phyloP scores from a whole-genome alignment of 2,113 vertebrate genomes.

The Cyphomyrus plagiostoma region DNA sequence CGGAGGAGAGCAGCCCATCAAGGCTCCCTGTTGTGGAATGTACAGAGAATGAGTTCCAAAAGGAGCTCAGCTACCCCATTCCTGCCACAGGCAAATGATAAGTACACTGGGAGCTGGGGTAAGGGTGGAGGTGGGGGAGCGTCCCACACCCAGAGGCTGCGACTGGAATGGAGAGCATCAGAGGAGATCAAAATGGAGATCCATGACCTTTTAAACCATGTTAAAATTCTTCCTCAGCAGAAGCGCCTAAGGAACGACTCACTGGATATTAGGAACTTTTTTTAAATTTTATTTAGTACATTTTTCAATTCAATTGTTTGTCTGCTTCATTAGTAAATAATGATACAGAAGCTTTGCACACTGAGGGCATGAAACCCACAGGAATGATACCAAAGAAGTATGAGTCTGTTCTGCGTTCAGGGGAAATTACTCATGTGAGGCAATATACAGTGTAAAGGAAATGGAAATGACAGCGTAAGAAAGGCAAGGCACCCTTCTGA shows the following conservation, averaged over 20 bases:
- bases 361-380: background rate
- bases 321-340: background rate
- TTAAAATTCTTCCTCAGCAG: background rate
- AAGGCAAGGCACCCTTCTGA: background rate
- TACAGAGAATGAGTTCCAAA: conserved; percentile 27
- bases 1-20: background rate
- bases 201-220: background rate
- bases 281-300: background rate
- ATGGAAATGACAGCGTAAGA: background rate
- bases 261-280: background rate
- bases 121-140: background rate
- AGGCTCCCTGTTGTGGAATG: background rate
- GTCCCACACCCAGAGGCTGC: background rate
- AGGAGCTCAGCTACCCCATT: conserved; percentile 38
- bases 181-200: background rate
- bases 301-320: background rate
- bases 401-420: background rate
- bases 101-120: background rate
- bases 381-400: background rate
- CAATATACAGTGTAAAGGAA: background rate
- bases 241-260: background rate
- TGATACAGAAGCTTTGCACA: background rate
- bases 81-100: conserved; percentile 31
- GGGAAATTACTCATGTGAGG: background rate
- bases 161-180: background rate